phyloP scores from a whole-genome alignment of 2,888 invertebrate genomes.

The Pediacus dermestoides region DNA sequence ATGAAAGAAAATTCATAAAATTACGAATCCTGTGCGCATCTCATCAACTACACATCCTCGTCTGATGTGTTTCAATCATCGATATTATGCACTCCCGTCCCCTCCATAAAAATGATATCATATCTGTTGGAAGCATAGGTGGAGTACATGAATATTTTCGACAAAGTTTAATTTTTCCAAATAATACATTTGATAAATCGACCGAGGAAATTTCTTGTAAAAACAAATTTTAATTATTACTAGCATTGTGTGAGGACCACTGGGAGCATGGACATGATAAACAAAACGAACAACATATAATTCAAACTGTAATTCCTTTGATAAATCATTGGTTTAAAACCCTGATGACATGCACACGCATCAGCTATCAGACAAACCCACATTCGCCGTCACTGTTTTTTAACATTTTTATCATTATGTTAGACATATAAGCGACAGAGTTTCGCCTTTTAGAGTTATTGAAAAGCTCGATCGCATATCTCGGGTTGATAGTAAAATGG shows the following conservation, averaged over 20 bases:
- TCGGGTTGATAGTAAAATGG: conserved; percentile 45
- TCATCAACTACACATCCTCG: conserved; percentile 37
- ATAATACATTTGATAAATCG: too few relatives aligned
- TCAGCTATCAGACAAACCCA: conserved; percentile 1
- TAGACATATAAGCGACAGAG: conserved; percentile 36
- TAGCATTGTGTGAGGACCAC: too few relatives aligned
- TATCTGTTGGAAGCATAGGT: conserved; percentile 4
- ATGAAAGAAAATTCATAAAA: conserved; percentile 45
- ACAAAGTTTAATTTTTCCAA: too few relatives aligned
- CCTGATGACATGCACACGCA: too few relatives aligned
- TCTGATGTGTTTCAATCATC: conserved; percentile 44
- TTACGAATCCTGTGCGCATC: conserved; percentile 45
- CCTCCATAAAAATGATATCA: conserved; percentile 6
- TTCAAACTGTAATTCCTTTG: not conserved
- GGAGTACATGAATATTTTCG: too few relatives aligned
- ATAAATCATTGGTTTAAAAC: too few relatives aligned
- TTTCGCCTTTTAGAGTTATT: conserved; percentile 49
- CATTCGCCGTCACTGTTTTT: conserved; percentile 17
- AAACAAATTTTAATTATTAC: too few relatives aligned
- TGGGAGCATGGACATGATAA: too few relatives aligned
- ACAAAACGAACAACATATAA: too few relatives aligned
- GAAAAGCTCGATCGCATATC: conserved; percentile 48
- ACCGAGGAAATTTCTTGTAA: too few relatives aligned
- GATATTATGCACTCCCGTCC: conserved; percentile 33
- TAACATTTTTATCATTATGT: conserved; percentile 23